Conservation (phyloP, 2,888 invertebrate species). For the Andrena camellia region DNA sequence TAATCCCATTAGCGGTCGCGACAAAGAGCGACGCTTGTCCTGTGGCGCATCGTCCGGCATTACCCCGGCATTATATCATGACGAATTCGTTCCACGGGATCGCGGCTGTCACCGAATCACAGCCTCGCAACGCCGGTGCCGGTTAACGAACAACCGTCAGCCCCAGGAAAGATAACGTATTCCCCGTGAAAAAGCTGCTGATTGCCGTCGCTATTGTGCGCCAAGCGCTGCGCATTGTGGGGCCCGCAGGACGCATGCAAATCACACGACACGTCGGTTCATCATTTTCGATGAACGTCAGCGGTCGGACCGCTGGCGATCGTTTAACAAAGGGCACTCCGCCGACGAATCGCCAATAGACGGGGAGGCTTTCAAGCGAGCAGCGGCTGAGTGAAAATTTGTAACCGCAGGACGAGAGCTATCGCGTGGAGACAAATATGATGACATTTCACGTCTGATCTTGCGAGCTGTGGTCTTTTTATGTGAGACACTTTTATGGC, state of each 20-base stretch:
- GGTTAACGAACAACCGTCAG: constrained; percentile 51
- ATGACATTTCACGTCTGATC: not conserved
- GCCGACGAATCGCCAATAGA: not conserved
- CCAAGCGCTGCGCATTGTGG: constrained; percentile 31
- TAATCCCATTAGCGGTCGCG: constrained; percentile 67
- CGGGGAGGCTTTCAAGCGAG: not conserved
- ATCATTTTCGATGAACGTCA: constrained; percentile 49
- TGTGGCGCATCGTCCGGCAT: constrained; percentile 62
- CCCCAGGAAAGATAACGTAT: constrained; percentile 49
- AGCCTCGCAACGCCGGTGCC: constrained; percentile 7
- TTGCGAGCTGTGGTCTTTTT: not conserved
- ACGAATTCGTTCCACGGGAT: constrained; percentile 71
- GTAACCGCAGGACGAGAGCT: not conserved
- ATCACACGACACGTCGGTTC: constrained; percentile 44
- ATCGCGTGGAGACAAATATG: not conserved
- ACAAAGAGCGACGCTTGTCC: constrained; percentile 61
- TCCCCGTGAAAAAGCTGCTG: constrained; percentile 53
- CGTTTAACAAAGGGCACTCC: not conserved
- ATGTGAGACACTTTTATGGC: not conserved
- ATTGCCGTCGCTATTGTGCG: constrained; percentile 52
- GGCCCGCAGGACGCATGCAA: constrained; percentile 37
- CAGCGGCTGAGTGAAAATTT: constrained; percentile 1
- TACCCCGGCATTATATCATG: constrained; percentile 69
- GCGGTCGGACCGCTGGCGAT: constrained; percentile 16
- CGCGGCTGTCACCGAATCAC: constrained; percentile 72